phyloP scores from a whole-genome alignment of 2,888 invertebrate species.

The Branchellion lobata region DNA sequence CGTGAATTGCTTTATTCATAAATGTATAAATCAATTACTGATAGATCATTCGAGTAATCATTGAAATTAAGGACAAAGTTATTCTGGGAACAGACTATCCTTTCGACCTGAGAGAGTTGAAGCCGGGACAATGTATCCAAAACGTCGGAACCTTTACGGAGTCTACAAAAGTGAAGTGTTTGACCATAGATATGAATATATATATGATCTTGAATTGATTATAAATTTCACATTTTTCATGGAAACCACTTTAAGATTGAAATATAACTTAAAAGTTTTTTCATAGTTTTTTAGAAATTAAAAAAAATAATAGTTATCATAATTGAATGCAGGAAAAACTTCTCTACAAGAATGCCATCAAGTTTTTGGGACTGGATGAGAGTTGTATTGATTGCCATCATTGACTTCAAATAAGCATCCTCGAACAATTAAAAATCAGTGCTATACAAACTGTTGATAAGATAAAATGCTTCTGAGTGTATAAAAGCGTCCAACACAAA shows the following conservation, averaged over 20 bases:
- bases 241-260: no score
- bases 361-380: constrained; percentile 60
- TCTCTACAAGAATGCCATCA: constrained; percentile 61
- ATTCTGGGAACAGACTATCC: constrained; percentile 67
- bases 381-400: constrained; percentile 47
- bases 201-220: not conserved
- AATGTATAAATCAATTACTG: no score
- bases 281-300: not conserved
- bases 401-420: no score
- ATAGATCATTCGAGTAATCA: no score
- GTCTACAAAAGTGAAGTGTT: not conserved
- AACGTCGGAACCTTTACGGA: constrained; percentile 49
- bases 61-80: constrained; percentile 62
- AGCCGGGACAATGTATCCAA: constrained; percentile 64
- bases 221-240: no score
- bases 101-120: constrained; percentile 66
- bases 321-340: constrained; percentile 59
- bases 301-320: not conserved
- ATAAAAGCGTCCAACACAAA: no score
- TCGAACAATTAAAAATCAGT: no score
- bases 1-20: no score
- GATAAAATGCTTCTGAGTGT: no score
- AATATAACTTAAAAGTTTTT: not conserved
- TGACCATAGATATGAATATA: not conserved
- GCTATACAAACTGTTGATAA: no score